phyloP scores from a whole-genome alignment of 2,113 vertebrate species.

The Tamias sibiricus region DNA sequence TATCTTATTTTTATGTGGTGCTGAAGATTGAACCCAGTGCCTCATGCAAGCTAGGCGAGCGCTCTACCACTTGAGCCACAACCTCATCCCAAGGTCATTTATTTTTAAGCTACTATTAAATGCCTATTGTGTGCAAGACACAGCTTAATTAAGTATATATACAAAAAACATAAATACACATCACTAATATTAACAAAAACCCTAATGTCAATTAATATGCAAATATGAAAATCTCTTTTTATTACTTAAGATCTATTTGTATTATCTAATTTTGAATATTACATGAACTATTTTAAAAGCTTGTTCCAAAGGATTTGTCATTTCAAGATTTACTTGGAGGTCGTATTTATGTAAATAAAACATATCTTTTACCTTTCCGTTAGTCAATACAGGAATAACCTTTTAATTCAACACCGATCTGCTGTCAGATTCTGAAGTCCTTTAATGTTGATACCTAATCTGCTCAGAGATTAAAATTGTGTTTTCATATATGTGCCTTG shows the following conservation, averaged over 20 bases:
- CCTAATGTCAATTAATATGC: background rate
- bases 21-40: too few species aligned
- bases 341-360: background rate
- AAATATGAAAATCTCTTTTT: constrained; percentile 1
- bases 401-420: background rate
- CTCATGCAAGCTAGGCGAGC: too few species aligned
- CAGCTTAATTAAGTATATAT: background rate
- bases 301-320: background rate
- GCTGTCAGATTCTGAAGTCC: background rate
- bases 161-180: background rate
- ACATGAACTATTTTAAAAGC: background rate
- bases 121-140: background rate
- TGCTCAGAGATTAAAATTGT: background rate
- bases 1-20: too few species aligned
- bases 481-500: background rate
- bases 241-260: background rate
- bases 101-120: constrained; percentile 24
- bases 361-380: background rate
- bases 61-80: too few species aligned
- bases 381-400: background rate
- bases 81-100: too few species aligned
- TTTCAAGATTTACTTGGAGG: constrained; percentile 12
- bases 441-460: background rate
- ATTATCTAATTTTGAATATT: constrained; percentile 5
- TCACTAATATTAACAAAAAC: background rate